A percentile compares a stretch with the other conserved stretches of the same genome.
Conservation (phyloP, 2,113 vertebrate species). For the Acinonyx jubatus region DNA sequence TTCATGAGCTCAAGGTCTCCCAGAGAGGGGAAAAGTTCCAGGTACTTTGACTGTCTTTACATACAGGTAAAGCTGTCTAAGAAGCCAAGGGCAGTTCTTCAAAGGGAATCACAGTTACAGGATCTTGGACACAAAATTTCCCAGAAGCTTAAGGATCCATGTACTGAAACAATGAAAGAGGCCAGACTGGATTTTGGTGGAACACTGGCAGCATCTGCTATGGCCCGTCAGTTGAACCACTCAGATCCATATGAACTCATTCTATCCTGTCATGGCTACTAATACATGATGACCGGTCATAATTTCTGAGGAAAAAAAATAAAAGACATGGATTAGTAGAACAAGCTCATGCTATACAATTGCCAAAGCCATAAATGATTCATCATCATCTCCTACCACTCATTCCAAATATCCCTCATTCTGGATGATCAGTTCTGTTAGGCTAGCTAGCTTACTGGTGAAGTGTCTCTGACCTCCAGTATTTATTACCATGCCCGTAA, state of each 20-base stretch:
- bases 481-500: background rate
- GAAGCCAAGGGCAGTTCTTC: background rate
- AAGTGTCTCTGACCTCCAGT: background rate
- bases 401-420: background rate
- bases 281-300: background rate
- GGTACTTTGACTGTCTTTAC: background rate
- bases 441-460: background rate
- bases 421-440: background rate
- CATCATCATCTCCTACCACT: background rate
- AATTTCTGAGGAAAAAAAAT: background rate
- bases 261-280: background rate
- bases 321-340: background rate
- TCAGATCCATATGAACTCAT: background rate
- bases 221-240: too few species aligned
- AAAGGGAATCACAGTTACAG: background rate
- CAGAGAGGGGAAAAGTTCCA: background rate
- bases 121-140: background rate
- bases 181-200: too few species aligned
- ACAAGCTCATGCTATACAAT: background rate
- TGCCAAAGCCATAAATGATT: background rate
- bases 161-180: background rate
- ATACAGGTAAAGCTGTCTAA: background rate
- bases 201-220: background rate
- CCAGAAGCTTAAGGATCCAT: background rate
- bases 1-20: background rate